phyloP scores from a whole-genome alignment of 2,888 invertebrate genomes.

The Stenodera caucasica region DNA sequence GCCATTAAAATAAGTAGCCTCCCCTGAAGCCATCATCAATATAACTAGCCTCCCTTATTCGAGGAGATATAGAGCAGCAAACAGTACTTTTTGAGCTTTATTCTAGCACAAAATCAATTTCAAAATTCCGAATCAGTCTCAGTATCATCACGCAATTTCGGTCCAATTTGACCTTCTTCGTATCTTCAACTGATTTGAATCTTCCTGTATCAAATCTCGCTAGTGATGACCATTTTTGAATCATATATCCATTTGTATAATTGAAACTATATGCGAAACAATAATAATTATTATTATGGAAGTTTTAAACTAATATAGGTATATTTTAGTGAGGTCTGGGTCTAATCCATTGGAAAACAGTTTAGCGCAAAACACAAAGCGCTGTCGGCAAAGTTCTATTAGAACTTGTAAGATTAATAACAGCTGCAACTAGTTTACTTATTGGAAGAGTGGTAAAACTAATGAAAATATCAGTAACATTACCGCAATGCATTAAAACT shows the following conservation, averaged over 20 bases:
- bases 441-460: conserved; percentile 7
- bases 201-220: too few relatives aligned
- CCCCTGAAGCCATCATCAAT: too few relatives aligned
- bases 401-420: conserved; percentile 5
- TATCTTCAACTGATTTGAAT: not conserved
- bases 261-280: not conserved
- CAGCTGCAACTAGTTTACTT: not conserved
- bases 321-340: not conserved
- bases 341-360: not conserved
- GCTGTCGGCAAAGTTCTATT: not conserved
- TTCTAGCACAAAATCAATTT: too few relatives aligned
- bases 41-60: too few relatives aligned
- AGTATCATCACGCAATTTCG: too few relatives aligned
- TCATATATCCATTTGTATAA: not conserved
- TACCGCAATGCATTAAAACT: not conserved
- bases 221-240: too few relatives aligned
- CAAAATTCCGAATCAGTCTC: too few relatives aligned
- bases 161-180: too few relatives aligned
- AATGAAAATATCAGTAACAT: conserved; percentile 3
- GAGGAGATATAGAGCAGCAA: too few relatives aligned
- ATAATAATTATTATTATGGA: not conserved
- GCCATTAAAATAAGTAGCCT: too few relatives aligned
- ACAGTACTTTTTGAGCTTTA: too few relatives aligned
- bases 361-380: conserved; percentile 2
- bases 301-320: not conserved